These are phyloP conservation scores for Alectoris magna DNA, from an alignment of 2,797 vertebrate genomes.

Conservation along the genomic window DNA sequence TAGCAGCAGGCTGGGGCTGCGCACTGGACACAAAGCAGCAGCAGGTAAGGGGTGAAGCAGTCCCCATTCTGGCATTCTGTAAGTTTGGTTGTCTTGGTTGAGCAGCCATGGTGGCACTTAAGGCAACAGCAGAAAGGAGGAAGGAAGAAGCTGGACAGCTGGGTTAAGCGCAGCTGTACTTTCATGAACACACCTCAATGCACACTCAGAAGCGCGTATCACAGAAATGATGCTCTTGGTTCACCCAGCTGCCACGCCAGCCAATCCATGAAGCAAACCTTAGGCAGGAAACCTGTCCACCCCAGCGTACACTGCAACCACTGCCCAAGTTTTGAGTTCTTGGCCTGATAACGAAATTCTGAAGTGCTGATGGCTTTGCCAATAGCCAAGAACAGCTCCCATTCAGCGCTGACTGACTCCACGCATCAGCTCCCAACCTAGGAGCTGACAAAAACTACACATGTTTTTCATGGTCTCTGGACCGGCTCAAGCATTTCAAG, in stretches of 20 bases:
- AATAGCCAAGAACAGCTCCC: neutral
- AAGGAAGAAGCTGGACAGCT: fast-evolving
- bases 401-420: neutral
- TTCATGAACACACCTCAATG: neutral
- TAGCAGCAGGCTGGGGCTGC: neutral
- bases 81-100: neutral
- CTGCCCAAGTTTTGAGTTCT: neutral
- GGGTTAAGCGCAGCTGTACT: neutral
- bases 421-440: neutral
- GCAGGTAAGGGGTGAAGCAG: neutral
- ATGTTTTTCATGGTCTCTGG: neutral
- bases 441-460: neutral
- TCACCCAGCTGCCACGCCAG: neutral
- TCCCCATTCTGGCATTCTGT: neutral
- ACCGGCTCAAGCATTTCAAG: neutral
- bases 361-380: neutral
- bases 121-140: neutral
- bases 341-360: neutral
- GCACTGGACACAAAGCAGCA: neutral
- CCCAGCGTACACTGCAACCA: neutral
- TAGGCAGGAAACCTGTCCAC: neutral
- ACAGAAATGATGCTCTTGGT: neutral
- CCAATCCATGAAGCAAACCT: neutral
- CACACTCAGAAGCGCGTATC: fast-evolving
- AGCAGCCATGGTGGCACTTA: neutral